These are phyloP conservation scores for Cremastinae sp. DNA, from an alignment of 2,888 invertebrate genomes.

Conservation along the genomic window DNA sequence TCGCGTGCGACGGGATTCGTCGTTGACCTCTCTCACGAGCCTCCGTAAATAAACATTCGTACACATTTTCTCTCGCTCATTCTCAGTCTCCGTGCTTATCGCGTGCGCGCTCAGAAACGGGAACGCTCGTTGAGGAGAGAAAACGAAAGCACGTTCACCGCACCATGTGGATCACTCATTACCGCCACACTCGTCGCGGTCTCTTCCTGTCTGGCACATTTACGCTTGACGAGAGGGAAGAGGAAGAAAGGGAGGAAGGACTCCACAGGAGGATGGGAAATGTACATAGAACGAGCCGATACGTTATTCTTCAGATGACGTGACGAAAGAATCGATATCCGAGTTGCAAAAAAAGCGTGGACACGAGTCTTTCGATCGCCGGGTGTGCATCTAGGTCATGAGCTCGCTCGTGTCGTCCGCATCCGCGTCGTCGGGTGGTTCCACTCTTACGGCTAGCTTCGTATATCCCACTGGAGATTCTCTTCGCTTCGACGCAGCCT, in stretches of 20 bases:
- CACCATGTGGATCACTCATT: conserved; percentile 26
- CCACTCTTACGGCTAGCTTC: conserved; percentile 75
- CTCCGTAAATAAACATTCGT: too few relatives aligned
- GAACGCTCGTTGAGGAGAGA: too few relatives aligned
- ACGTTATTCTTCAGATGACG: too few relatives aligned
- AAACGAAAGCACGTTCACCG: conserved; percentile 37
- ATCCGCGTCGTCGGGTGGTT: conserved; percentile 76
- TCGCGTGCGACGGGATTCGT: conserved; percentile 38
- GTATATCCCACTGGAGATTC: conserved; percentile 76
- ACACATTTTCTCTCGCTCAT: conserved; percentile 38
- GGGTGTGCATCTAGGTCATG: conserved; percentile 72
- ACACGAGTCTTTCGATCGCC: neutral
- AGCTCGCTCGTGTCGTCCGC: conserved; percentile 76
- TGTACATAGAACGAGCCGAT: too few relatives aligned
- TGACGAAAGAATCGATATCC: too few relatives aligned
- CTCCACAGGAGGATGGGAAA: too few relatives aligned
- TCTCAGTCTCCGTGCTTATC: conserved; percentile 29
- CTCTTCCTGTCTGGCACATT: conserved; percentile 5
- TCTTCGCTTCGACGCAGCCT: conserved; percentile 75
- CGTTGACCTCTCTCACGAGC: too few relatives aligned
- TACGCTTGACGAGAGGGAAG: too few relatives aligned
- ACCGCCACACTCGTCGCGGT: conserved; percentile 26
- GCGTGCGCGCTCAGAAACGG: conserved; percentile 11
- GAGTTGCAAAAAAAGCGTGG: too few relatives aligned
- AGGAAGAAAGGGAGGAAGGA: too few relatives aligned